Evolutionary conservation across 2,888 invertebrate genomes (phyloP).

Genomic region (Diabrotica balteata): DNA sequence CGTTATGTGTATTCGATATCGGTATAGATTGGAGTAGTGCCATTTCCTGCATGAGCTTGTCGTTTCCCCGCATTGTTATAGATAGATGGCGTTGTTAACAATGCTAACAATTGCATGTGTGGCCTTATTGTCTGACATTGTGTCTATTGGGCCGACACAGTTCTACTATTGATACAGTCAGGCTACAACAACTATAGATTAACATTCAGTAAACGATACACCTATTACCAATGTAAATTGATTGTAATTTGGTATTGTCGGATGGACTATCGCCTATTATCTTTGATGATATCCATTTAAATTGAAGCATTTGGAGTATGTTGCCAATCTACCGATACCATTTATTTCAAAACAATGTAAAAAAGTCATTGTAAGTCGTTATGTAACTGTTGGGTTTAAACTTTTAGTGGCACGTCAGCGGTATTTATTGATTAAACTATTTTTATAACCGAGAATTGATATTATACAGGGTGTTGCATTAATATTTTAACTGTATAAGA

Average conservation of each 20-base stretch:
- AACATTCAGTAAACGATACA: slow-evolving; percentile 59
- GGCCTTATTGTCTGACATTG: slow-evolving; percentile 55
- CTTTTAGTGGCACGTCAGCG: neutral
- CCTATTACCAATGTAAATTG: slow-evolving; percentile 59
- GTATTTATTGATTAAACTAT: neutral
- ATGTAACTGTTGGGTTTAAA: neutral
- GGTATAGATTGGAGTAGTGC: slow-evolving; percentile 39
- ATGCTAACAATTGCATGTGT: slow-evolving; percentile 58
- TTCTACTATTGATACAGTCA: slow-evolving; percentile 57
- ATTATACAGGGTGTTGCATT: no score
- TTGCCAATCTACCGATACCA: slow-evolving; percentile 21
- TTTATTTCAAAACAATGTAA: slow-evolving; percentile 5
- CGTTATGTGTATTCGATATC: slow-evolving; percentile 37
- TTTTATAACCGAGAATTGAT: no score
- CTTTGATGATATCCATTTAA: slow-evolving; percentile 38
- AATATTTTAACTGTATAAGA: no score
- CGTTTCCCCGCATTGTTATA: slow-evolving; percentile 55
- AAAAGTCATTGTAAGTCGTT: slow-evolving; percentile 1
- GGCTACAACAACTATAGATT: slow-evolving; percentile 59
- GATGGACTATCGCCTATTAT: slow-evolving; percentile 40
- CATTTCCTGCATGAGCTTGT: slow-evolving; percentile 53
- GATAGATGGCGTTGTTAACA: slow-evolving; percentile 55
- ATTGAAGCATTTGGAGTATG: slow-evolving; percentile 29
- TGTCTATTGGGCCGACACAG: slow-evolving; percentile 56
- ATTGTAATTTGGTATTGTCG: slow-evolving; percentile 54